phyloP scores from a whole-genome alignment of 2,888 invertebrate species.

The Pandemis cinnamomeana region DNA sequence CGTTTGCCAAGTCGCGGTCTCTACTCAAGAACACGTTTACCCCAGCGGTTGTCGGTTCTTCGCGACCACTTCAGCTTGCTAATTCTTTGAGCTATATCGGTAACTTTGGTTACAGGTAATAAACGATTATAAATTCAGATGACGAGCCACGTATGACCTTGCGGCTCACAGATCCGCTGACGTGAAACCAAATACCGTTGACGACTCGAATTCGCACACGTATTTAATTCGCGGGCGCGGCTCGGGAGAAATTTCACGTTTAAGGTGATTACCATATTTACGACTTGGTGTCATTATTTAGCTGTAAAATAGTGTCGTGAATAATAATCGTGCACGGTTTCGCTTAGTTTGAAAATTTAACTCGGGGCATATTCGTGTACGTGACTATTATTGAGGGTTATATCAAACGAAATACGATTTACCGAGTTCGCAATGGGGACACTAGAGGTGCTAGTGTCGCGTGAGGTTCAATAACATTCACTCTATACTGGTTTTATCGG shows the following conservation, averaged over 20 bases:
- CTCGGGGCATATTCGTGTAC: not conserved
- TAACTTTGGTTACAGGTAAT: not conserved
- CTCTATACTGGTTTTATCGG: too few species aligned
- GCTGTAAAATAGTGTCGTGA: slow-evolving; percentile 8
- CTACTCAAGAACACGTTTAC: too few species aligned
- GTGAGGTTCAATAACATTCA: too few species aligned
- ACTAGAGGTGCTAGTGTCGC: too few species aligned
- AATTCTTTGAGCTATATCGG: too few species aligned
- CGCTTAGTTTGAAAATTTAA: not conserved
- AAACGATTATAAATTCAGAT: not conserved
- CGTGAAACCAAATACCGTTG: slow-evolving; percentile 8
- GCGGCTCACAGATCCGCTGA: not conserved
- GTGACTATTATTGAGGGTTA: not conserved
- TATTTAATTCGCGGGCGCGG: slow-evolving; percentile 17
- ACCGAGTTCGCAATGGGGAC: not conserved
- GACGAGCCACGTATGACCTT: not conserved
- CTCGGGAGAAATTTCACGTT: slow-evolving; percentile 13
- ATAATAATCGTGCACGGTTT: slow-evolving; percentile 1
- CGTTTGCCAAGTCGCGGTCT: too few species aligned
- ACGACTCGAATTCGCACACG: slow-evolving; percentile 16
- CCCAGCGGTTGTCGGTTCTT: too few species aligned
- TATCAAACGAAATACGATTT: not conserved
- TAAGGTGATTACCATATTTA: slow-evolving; percentile 20
- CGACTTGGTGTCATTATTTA: slow-evolving; percentile 1
- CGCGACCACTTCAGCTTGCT: too few species aligned